Evolutionary conservation across 2,113 vertebrate genomes (phyloP), one percentile per base, ranked within the genome.

Genomic region (Cephalopholis sonnerati): DNA sequence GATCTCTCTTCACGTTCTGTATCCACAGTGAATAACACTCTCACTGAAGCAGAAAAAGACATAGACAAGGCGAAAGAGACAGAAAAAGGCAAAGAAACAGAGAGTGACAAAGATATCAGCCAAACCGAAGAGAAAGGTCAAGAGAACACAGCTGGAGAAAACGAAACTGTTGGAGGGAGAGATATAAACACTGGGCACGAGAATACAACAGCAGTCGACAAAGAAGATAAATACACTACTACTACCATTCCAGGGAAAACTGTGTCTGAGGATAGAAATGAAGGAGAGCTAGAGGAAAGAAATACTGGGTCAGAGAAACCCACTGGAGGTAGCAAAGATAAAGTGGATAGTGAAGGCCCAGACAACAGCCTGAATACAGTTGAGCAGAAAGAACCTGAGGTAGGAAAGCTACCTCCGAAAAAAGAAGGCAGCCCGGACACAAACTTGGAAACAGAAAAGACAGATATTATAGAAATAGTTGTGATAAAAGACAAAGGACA

Each of bases 1-100:
- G 4, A 44, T 74, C 7, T 79, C 74, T 69, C 59, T 50, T 6
- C 36, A 8, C 85, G 17, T 70, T 77, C 13, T 75, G 29, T 74
- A 3, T 79, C 54, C 70, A n/a, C 92, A 96, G 95, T 95, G 39
- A 92, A 93, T 76, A 93, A 94, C 41, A 91, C 92, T 2, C 90
- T 94, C 24, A 78, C 80, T 36, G 85, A 90, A 65, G 83, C 89
- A 67, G 95, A 92, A 71, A 92, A 91, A 50, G 86, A 93, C 66
- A 90, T 70, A 78, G 86, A 74, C 24, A 88, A 87, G 24, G 57
- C 3, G 27, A 90, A 83, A 88, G 86, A 77, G 3, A 57, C 29
- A 3, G 90, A 77, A 74, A 76, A 36, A 32, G 62, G 57, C 18
- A 84, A 62, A n/a, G 79, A 79, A 58, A 82, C 53, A 74, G 83